Percentiles rank a stretch among this genome's conserved stretches.
Evolutionary conservation across 2,113 vertebrate genomes (phyloP).

Genomic region (Axis porcinus): DNA sequence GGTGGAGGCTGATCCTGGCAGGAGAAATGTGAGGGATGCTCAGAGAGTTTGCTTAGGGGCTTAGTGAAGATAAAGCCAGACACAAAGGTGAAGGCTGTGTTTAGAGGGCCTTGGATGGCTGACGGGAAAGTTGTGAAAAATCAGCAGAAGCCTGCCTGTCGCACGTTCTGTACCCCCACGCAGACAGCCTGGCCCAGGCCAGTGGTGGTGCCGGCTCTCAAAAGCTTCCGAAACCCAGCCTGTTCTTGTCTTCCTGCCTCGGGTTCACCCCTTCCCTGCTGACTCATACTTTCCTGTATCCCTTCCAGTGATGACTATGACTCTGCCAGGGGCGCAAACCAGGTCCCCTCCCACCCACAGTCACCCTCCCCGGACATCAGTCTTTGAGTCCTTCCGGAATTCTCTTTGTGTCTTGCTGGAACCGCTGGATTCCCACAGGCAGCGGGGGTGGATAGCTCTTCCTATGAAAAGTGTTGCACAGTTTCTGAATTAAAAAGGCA

Average conservation of each 20-base stretch:
- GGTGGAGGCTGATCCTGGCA: neutral
- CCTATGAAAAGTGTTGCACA: slow-evolving; percentile 6
- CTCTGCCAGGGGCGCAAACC: neutral
- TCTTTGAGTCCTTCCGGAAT: slow-evolving; percentile 3
- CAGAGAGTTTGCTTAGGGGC: neutral
- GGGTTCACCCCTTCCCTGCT: neutral
- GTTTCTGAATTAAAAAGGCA: slow-evolving; percentile 56
- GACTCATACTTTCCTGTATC: slow-evolving; percentile 38
- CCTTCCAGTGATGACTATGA: neutral
- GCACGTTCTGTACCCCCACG: accelerated
- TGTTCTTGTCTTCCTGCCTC: neutral
- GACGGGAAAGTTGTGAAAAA: neutral
- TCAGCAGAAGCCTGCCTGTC: neutral
- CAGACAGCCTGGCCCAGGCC: neutral
- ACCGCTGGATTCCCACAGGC: slow-evolving; percentile 9
- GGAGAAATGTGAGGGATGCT: neutral
- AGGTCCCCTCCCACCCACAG: neutral
- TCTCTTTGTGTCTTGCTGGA: slow-evolving; percentile 36
- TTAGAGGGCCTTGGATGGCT: neutral
- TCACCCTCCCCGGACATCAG: neutral
- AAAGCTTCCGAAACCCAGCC: neutral
- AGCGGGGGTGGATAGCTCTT: neutral
- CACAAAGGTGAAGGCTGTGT: neutral
- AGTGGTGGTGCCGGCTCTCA: neutral
- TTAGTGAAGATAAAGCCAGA: neutral